phyloP scores from a whole-genome alignment of 2,113 vertebrate species.

The Isichthys henryi region DNA sequence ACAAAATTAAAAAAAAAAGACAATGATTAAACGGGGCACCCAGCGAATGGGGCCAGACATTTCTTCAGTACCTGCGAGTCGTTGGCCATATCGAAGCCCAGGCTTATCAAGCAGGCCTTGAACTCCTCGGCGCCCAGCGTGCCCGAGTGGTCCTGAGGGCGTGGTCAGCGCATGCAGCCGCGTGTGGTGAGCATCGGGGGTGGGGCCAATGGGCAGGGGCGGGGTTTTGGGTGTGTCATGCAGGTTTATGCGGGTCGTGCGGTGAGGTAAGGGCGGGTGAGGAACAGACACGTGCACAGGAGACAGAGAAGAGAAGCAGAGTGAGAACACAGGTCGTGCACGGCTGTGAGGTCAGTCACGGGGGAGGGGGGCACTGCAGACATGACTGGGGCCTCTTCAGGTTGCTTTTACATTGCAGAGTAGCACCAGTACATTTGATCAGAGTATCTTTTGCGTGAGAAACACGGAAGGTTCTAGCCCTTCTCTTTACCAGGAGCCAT shows the following conservation, averaged over 20 bases:
- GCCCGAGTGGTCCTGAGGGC: conserved; percentile 91
- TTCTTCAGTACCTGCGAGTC: conserved; percentile 89
- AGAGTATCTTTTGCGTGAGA: neutral
- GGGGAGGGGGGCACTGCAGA: conserved; percentile 39
- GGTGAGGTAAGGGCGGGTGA: conserved; percentile 27
- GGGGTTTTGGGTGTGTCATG: conserved; percentile 53
- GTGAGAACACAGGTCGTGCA: conserved; percentile 49
- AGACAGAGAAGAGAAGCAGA: conserved; percentile 52
- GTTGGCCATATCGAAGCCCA: conserved; percentile 99
- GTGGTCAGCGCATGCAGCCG: conserved; percentile 71
- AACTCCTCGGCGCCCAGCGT: conserved; percentile 97
- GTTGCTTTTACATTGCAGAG: neutral
- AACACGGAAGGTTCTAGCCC: neutral
- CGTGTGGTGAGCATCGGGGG: neutral
- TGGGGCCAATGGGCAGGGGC: conserved; percentile 49
- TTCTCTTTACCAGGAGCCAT: neutral
- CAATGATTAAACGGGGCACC: conserved; percentile 43
- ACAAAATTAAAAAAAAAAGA: conserved; percentile 15
- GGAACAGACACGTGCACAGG: conserved; percentile 66
- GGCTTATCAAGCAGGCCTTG: conserved; percentile 99
- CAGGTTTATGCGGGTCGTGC: conserved; percentile 26
- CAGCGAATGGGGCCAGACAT: conserved; percentile 31
- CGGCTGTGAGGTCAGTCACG: conserved; percentile 53
- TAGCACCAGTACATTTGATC: neutral
- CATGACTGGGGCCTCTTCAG: conserved; percentile 9